Evolutionary conservation across 2,113 vertebrate species (phyloP), one percentile per base, ranked within the genome.

Genomic region (Crypturellus undulatus): DNA sequence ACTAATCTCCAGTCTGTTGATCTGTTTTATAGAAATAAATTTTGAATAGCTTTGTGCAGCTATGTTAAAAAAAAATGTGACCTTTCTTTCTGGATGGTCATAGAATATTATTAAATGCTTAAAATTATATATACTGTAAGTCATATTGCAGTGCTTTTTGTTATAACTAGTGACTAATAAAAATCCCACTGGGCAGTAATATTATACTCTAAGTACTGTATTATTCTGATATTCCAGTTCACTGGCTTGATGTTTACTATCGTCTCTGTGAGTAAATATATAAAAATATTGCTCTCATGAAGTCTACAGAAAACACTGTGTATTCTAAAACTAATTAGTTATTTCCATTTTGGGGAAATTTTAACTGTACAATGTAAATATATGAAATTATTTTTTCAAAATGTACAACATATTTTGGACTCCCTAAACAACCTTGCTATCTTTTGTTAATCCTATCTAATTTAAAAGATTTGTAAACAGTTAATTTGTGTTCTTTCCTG

Each of bases 151-250:
- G 42, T 86, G 5, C 2, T 60, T 93, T 96, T 95, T 93, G 72
- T 71, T 95, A 80, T 24, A 95, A 43, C 12, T 86, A 94, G n/a
- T 84, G 71, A 25, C 71, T 95, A 89, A 95, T 96, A 96, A 96
- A 97, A 92, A 62, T 40, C 47, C 81, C 77, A 73, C 22, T 84
- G 71, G 30, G 63, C 71, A 91, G 67, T 87, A 89, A 75, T 87
- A 80, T 89, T 92, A 69, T 77, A 36, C 32, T 86, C 6, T 95
- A 94, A 93, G 30, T 92, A 89, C 5, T 54, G 40, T 88, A 93
- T 80, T 85, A 92, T 84, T 94, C 67, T 96, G 94, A 95, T 97
- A 97, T 97, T 97, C 89, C 71, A 93, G 64, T 93, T 97, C 90
- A 96, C 32, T 97, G 73, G 5, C 32, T 96, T 96, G 58, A 95